Evolutionary conservation across 2,888 invertebrate genomes (phyloP), one percentile per base, ranked within the genome.

Genomic region (Galerucella pusilla): DNA sequence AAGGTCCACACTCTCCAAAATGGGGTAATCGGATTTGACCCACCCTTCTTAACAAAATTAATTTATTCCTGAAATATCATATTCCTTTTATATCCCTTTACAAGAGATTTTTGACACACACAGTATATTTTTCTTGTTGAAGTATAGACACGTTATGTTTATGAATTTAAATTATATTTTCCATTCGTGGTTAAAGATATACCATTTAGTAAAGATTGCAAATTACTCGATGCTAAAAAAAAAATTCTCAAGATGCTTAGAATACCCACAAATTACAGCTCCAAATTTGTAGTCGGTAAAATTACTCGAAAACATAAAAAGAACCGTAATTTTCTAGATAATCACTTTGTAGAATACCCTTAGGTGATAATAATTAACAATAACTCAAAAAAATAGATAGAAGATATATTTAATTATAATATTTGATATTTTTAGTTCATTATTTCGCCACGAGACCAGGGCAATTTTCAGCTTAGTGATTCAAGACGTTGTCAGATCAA

Each of bases 71-170:
- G 28, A 28, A 4, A 28, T 28, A 28, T 28, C 28, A 28, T 28
- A 2, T 2, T 28, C 5, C 5, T 28, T 28, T 28, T 28, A 28
- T 28, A 28, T 28, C 28, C 28, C 28, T 35, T 35, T 35, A 35
- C 46, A 64, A 57, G 54, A 42, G 54, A 71, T 64, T 71, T 71
- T 71, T 49, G 49, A 49, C 49, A 14, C 12, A 10, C 46, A 49
- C 14, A 49, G 49, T 49, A 14, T 49, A 49, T 59, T 64, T 71
- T 16, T 64, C 65, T 25, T 57, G 2, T 49, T 12, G 49, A 49
- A 49, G 3, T 49, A 12, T 49, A 49, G 49, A 49, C 11, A 49
- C 2, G 49, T 12, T 49, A 49, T 49, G 49, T 11, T 49, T 49
- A 49, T 12, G 14, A 49, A 49, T 49, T 49, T 49, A 49, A 49